phyloP scores from a whole-genome alignment of 2,888 invertebrate species.

The Heliconius aoede region DNA sequence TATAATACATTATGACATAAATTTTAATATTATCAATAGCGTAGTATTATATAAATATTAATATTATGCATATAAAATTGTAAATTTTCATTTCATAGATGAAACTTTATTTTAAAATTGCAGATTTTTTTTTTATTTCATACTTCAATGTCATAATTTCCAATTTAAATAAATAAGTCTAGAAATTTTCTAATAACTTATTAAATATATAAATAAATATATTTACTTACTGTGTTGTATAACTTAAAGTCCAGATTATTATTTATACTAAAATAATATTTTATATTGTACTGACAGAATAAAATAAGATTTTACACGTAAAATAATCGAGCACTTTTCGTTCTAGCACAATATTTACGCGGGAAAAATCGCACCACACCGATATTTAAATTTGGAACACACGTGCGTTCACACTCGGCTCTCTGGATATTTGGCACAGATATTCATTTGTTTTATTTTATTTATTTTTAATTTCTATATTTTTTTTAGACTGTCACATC shows the following conservation, averaged over 20 bases:
- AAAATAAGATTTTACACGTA: not conserved
- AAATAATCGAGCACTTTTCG: constrained; percentile 21
- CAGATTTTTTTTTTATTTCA: no score
- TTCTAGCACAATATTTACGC: constrained; percentile 48
- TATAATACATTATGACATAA: not conserved
- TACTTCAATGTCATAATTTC: no score
- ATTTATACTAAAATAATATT: constrained; percentile 30
- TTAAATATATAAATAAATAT: not conserved
- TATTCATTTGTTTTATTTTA: constrained; percentile 35
- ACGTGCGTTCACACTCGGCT: constrained; percentile 52
- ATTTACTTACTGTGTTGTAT: constrained; percentile 15
- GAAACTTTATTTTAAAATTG: not conserved
- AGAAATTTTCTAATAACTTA: not conserved
- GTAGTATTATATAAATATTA: no score
- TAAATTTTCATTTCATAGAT: not conserved
- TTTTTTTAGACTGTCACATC: constrained; percentile 62
- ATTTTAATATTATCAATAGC: not conserved
- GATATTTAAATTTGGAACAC: constrained; percentile 67
- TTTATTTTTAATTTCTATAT: constrained; percentile 50
- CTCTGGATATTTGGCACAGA: constrained; percentile 47
- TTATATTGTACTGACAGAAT: constrained; percentile 13
- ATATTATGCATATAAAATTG: not conserved
- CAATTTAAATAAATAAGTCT: no score
- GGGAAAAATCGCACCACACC: constrained; percentile 48
- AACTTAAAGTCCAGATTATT: constrained; percentile 27